A percentile compares a stretch with the other conserved stretches of the same genome.
phyloP scores from a whole-genome alignment of 35 echinoderm and acorn worm species.

The Heliocidaris erythrogramma region DNA sequence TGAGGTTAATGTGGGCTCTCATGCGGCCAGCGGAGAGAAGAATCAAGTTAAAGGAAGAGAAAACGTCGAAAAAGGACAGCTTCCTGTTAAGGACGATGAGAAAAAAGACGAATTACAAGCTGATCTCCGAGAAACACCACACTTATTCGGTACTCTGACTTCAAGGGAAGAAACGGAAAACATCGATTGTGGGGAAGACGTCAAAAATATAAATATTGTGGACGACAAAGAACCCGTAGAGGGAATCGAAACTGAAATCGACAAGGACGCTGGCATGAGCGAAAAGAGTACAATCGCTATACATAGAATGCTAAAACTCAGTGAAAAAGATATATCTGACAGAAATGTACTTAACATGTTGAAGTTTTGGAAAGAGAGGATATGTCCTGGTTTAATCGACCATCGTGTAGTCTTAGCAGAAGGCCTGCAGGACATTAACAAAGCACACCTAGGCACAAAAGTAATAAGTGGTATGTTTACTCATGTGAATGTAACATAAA shows the following conservation, averaged over 20 bases:
- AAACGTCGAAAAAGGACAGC: too few relatives aligned
- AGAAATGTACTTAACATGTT: background rate
- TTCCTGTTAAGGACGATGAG: too few relatives aligned
- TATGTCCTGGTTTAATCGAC: background rate
- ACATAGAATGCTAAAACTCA: background rate
- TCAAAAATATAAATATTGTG: background rate
- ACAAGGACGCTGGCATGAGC: background rate
- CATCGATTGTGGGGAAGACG: too few relatives aligned
- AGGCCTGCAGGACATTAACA: background rate
- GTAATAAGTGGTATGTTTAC: background rate
- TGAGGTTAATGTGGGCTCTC: too few relatives aligned
- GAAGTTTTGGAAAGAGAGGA: background rate
- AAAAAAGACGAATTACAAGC: too few relatives aligned
- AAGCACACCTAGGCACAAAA: background rate
- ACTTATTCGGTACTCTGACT: too few relatives aligned
- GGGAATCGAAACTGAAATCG: background rate
- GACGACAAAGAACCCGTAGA: background rate
- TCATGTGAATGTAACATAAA: background rate
- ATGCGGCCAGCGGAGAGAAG: too few relatives aligned
- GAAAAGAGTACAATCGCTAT: background rate
- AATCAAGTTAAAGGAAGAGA: too few relatives aligned
- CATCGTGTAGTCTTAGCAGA: background rate
- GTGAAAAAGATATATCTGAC: background rate
- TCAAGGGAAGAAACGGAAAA: too few relatives aligned
- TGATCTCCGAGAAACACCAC: background rate